Evolutionary conservation across 2,888 invertebrate species (phyloP), one percentile per base, ranked within the genome.

Genomic region (Piscicola geometra): DNA sequence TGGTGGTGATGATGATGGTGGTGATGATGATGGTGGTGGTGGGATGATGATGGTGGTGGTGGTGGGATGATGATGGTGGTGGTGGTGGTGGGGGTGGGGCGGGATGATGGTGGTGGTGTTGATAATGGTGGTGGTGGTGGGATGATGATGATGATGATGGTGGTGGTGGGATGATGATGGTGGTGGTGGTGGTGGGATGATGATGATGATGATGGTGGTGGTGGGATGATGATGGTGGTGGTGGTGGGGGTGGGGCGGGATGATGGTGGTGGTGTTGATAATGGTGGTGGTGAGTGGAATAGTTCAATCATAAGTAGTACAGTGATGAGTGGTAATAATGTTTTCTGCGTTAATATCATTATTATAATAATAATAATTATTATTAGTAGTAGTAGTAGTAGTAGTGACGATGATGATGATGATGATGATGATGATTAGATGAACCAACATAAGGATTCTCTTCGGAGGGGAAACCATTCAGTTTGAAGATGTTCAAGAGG

Each of bases 381-480:
- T 68, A 9, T 28, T 68, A 32, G 30, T 64, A n/a, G 66, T 9
- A 12, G 12, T 64, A 12, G 9, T 25, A 9, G n/a, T 25, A 25
- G n/a, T 64, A 21, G 12, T 15, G 50, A 47, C 21, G 50, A 21
- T 47, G 50, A 15, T n/a, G 21, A 47, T 47, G 50, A 47, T 9
- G 50, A 9, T 47, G 50, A 47, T 47, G 21, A 47, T 47, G 50
- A 47, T 15, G 9, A 15, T 9, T 47, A n/a, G 9, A 21, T 33
- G 70, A 76, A 74, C 74, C 69, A 74, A 91, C 90, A 87, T 97
- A 99, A 74, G 98, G 98, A 88, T 99, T 99, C 36, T 90, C 90
- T 84, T 92, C 90, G 0, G 95, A 94, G 9, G 99, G 99, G 78
- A 93, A 87, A n/a, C 97, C 98, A 85, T 99, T 99, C 79, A 97